Conservation (phyloP, 2,888 invertebrate species). For the Yponomeuta plumbellus region DNA sequence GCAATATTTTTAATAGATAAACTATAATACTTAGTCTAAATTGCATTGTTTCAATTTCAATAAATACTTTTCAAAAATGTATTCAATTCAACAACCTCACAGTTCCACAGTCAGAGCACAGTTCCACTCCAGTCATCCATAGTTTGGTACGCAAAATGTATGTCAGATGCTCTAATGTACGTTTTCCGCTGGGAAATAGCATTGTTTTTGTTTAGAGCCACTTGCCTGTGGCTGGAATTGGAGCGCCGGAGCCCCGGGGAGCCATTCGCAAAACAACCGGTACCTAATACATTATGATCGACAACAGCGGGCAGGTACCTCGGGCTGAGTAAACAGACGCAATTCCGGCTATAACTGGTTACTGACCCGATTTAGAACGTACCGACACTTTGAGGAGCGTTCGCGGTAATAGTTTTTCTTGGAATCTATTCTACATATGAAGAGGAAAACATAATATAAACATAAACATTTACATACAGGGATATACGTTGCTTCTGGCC, state of each 20-base stretch:
- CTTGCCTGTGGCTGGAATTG: background rate
- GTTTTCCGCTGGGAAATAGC: background rate
- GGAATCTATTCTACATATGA: no score
- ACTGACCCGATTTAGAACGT: background rate
- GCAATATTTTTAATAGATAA: no score
- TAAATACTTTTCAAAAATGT: no score
- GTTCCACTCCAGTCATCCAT: background rate
- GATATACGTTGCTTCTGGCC: no score
- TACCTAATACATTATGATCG: slow-evolving; percentile 1
- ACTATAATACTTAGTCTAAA: no score
- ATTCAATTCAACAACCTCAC: no score
- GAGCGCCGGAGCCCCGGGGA: background rate
- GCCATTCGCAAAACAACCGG: background rate
- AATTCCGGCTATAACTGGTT: background rate
- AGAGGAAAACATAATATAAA: no score
- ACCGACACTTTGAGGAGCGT: background rate
- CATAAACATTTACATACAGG: no score
- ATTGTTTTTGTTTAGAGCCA: background rate
- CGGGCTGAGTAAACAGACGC: background rate
- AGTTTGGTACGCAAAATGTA: background rate
- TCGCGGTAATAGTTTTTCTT: no score
- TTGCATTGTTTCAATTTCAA: no score
- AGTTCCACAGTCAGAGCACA: no score
- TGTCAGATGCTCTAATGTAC: background rate
- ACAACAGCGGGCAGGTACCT: background rate